Conservation (phyloP, 2,888 invertebrate species). For the Sceliomorpha sp. region DNA sequence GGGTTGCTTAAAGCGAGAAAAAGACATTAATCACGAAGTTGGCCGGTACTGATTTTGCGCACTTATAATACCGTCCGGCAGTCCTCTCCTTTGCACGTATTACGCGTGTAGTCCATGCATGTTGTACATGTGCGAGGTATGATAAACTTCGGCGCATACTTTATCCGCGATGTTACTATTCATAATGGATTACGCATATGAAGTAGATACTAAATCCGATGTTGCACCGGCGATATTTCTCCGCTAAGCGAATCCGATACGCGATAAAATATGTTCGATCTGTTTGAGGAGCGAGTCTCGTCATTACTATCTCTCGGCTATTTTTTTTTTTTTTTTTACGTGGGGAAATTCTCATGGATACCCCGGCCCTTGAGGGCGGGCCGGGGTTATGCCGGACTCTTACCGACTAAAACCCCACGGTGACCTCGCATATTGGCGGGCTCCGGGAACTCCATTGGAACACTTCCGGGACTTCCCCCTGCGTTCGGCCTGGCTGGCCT, state of each 20-base stretch:
- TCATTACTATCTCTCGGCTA: background rate
- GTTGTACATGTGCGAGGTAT: background rate
- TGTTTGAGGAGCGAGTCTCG: slow-evolving; percentile 4
- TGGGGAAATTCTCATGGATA: too few relatives aligned
- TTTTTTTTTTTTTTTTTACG: too few relatives aligned
- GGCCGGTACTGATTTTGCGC: slow-evolving; percentile 26
- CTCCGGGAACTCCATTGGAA: too few relatives aligned
- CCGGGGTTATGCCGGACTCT: too few relatives aligned
- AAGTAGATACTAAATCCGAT: slow-evolving; percentile 3
- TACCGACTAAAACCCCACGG: too few relatives aligned
- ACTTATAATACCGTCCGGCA: slow-evolving; percentile 15
- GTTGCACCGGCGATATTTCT: slow-evolving; percentile 3
- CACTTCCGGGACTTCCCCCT: too few relatives aligned
- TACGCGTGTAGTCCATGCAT: slow-evolving; percentile 2
- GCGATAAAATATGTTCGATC: slow-evolving; percentile 4
- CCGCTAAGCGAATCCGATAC: slow-evolving; percentile 3
- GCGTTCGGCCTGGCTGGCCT: too few relatives aligned
- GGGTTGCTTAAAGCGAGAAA: slow-evolving; percentile 21
- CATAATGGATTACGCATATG: slow-evolving; percentile 12
- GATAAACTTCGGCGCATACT: slow-evolving; percentile 14
- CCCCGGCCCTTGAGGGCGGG: too few relatives aligned
- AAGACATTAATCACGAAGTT: slow-evolving; percentile 42
- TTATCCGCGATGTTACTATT: slow-evolving; percentile 10
- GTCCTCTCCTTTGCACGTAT: slow-evolving; percentile 9
- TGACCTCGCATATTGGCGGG: too few relatives aligned